Percentiles rank a stretch among this genome's conserved stretches.
These are phyloP conservation scores for Chanos chanos DNA, from an alignment of 2,797 vertebrate species.

Conservation along the genomic window DNA sequence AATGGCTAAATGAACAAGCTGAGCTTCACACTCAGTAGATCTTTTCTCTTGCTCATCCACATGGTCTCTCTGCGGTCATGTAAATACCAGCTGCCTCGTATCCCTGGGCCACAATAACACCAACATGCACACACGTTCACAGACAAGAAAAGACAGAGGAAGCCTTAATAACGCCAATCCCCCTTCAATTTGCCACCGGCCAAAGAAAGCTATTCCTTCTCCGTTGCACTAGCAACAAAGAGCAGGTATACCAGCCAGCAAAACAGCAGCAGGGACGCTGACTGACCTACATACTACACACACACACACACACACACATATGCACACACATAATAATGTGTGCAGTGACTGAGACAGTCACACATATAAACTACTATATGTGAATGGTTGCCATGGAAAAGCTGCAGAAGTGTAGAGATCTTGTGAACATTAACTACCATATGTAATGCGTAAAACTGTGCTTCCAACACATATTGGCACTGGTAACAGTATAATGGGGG, in stretches of 20 bases:
- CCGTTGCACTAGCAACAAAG: too few relatives aligned
- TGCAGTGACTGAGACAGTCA: not conserved
- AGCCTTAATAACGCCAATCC: too few relatives aligned
- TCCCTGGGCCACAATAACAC: constrained; percentile 40
- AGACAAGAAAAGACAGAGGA: not conserved
- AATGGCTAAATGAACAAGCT: not conserved
- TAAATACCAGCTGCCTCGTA: constrained; percentile 56
- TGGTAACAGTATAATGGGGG: constrained; percentile 8
- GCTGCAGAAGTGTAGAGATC: constrained; percentile 17
- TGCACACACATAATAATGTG: constrained; percentile 29
- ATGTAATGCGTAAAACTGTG: constrained; percentile 6
- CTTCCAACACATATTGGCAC: constrained; percentile 28
- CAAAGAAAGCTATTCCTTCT: too few relatives aligned
- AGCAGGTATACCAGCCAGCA: constrained; percentile 58
- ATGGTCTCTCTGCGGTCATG: constrained; percentile 43
- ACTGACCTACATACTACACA: constrained; percentile 68
- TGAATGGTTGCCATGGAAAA: constrained; percentile 45
- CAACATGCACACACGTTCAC: constrained; percentile 22
- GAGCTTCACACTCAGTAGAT: not conserved
- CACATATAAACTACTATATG: constrained; percentile 22
- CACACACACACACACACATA: constrained; percentile 8
- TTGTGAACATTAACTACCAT: constrained; percentile 7
- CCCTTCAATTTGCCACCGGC: too few relatives aligned
- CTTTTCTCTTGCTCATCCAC: constrained; percentile 28
- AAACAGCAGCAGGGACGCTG: constrained; percentile 46